phyloP scores from a whole-genome alignment of 2,888 invertebrate genomes.

The Drosophila barbarae region DNA sequence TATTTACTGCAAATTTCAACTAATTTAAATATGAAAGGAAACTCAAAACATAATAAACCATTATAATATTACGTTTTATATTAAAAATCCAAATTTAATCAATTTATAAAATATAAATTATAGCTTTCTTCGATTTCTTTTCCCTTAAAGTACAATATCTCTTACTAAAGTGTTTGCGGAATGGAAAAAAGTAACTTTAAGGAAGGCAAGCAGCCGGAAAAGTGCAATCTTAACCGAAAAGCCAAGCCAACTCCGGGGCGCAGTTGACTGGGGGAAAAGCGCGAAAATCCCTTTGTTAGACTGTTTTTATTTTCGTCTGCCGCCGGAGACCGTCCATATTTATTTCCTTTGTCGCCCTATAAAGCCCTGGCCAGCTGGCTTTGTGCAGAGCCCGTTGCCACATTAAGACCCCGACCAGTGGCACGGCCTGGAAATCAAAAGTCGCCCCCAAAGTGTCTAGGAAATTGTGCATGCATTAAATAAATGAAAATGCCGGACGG shows the following conservation, averaged over 20 bases:
- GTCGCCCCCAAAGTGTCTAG: constrained; percentile 73
- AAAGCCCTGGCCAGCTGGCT: constrained; percentile 39
- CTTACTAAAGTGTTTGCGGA: constrained; percentile 4
- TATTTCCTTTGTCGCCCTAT: constrained; percentile 53
- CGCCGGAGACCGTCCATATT: constrained; percentile 56
- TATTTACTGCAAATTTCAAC: background rate
- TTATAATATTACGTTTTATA: background rate
- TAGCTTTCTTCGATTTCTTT: background rate
- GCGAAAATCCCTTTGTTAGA: constrained; percentile 69
- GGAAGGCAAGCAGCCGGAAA: constrained; percentile 66
- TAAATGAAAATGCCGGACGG: constrained; percentile 67
- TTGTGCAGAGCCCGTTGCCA: constrained; percentile 43
- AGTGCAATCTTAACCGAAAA: constrained; percentile 58
- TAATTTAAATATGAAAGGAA: background rate
- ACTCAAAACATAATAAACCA: background rate
- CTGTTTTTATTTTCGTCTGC: constrained; percentile 70
- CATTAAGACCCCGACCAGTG: constrained; percentile 28
- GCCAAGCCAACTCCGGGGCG: constrained; percentile 8
- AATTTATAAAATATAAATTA: background rate
- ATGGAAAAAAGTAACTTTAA: constrained; percentile 45
- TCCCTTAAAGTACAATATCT: background rate
- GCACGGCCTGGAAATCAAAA: constrained; percentile 61
- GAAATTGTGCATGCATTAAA: constrained; percentile 74
- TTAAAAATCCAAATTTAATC: background rate
- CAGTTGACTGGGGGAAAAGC: constrained; percentile 45